Evolutionary conservation across 2,797 vertebrate species (phyloP).

Genomic region (Silurus lanzhouensis): DNA sequence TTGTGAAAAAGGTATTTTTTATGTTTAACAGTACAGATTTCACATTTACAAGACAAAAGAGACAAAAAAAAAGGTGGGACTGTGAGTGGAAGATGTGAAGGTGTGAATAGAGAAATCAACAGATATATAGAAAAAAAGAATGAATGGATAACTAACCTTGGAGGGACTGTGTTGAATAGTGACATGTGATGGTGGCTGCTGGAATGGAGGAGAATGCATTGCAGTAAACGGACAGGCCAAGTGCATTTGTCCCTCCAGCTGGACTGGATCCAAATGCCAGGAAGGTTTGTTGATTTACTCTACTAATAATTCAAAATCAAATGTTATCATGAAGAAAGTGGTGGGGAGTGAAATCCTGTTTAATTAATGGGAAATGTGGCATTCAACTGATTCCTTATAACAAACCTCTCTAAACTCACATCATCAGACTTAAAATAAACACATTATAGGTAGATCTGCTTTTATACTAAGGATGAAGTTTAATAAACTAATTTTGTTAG

Average conservation of each 20-base stretch:
- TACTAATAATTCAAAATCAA: conserved; percentile 35
- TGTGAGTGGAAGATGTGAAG: background rate
- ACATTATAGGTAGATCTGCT: background rate
- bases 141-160: background rate
- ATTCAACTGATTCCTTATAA: background rate
- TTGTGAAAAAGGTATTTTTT: conserved; percentile 80
- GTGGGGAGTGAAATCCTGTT: background rate
- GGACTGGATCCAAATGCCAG: conserved; percentile 84
- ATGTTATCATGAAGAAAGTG: background rate
- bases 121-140: background rate
- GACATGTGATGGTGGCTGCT: conserved; percentile 71
- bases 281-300: conserved; percentile 72
- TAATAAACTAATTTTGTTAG: background rate
- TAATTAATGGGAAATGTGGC: background rate
- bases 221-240: conserved; percentile 79
- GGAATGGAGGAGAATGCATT: conserved; percentile 82
- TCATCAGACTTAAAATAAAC: no score
- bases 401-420: background rate
- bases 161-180: conserved; percentile 17
- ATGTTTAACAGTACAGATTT: background rate
- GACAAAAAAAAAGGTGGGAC: background rate
- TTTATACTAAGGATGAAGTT: background rate
- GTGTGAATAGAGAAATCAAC: background rate
- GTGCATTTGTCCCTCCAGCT: conserved; percentile 84
- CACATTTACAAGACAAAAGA: background rate